Conservation (phyloP, 2,113 vertebrate genomes). For the Trogon melanurus region DNA sequence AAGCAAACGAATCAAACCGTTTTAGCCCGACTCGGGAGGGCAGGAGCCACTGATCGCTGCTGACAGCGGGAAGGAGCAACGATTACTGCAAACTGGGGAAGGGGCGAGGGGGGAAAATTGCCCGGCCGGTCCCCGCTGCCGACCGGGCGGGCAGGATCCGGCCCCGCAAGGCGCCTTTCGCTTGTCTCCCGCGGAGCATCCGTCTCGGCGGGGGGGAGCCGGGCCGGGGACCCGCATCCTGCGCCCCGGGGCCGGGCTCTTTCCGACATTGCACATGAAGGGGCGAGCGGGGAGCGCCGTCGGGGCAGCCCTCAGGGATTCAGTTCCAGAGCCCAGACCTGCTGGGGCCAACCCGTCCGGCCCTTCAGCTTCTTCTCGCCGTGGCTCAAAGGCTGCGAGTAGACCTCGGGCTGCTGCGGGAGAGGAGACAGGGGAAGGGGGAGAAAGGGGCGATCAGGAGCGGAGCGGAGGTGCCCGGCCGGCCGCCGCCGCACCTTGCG, state of each 20-base stretch:
- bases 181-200: not conserved
- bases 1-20: not conserved
- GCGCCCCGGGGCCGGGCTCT: not conserved
- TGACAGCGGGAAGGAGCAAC: not conserved
- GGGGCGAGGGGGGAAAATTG: not conserved
- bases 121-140: not conserved
- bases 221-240: not conserved
- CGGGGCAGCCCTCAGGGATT: slow-evolving; percentile 83
- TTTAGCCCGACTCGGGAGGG: slow-evolving; percentile 26
- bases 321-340: slow-evolving; percentile 96
- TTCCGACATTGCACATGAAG: slow-evolving; percentile 52
- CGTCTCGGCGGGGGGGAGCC: not conserved
- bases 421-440: not conserved
- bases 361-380: slow-evolving; percentile 92
- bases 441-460: slow-evolving; percentile 14
- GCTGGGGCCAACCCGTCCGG: slow-evolving; percentile 97
- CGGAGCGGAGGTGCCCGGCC: not conserved
- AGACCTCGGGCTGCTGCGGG: slow-evolving; percentile 79
- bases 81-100: not conserved
- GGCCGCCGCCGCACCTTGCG: not conserved
- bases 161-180: not conserved
- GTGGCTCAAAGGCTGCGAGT: slow-evolving; percentile 78
- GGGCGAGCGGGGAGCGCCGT: not conserved
- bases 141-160: not conserved
- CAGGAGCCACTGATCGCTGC: slow-evolving; percentile 13